A percentile compares a stretch with the other conserved stretches of the same genome.
phyloP scores from a whole-genome alignment of 2,797 vertebrate genomes.

The Danio albolineatus region DNA sequence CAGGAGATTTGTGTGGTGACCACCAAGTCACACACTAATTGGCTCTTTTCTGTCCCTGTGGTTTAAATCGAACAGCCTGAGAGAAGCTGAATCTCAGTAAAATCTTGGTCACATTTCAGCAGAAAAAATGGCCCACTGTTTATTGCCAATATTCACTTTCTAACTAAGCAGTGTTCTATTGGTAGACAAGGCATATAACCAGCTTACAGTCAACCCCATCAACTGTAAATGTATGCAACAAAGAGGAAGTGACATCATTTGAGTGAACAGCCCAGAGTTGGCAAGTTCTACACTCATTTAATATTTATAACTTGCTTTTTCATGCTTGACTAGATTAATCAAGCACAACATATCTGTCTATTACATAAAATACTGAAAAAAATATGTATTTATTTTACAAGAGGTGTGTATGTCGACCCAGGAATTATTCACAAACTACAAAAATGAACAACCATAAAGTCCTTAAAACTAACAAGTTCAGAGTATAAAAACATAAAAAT shows the following conservation, averaged over 20 bases:
- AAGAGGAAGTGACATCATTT: slow-evolving; percentile 16
- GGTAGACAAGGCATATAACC: neutral
- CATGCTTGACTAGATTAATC: neutral
- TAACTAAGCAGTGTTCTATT: neutral
- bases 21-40: slow-evolving; percentile 55
- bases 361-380: too few species aligned
- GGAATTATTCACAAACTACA: too few species aligned
- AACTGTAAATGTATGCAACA: neutral
- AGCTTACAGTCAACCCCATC: neutral
- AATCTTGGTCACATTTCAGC: neutral
- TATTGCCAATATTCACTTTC: neutral
- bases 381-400: too few species aligned
- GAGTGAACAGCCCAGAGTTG: neutral
- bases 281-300: neutral
- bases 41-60: slow-evolving; percentile 37
- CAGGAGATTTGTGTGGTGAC: neutral
- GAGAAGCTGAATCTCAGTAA: neutral
- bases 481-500: too few species aligned
- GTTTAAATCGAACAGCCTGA: slow-evolving; percentile 43
- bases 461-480: too few species aligned
- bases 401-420: too few species aligned
- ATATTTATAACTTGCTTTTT: slow-evolving; percentile 5
- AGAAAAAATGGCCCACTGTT: neutral
- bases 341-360: neutral
- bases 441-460: too few species aligned